Evolutionary conservation across 2,797 vertebrate genomes (phyloP), one percentile per base, ranked within the genome.

Genomic region (Acrossocheilus wenchowensis): DNA sequence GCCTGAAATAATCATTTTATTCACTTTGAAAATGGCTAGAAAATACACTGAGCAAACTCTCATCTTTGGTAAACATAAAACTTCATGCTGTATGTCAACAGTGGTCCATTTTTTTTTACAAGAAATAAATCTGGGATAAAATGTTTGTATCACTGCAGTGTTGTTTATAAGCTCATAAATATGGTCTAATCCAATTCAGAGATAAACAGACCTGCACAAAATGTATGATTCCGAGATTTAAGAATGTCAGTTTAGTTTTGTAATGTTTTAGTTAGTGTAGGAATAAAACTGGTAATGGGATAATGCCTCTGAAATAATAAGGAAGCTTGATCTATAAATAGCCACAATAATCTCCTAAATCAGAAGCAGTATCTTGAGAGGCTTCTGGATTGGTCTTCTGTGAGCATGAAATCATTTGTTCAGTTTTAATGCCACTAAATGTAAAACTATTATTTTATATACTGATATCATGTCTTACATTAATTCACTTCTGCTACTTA

Each of bases 271-370:
- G 45, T 52, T 39, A 39, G 7, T n/a, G 6, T 39, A 78, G 5
- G 11, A 52, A 39, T 39, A 34, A 69, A 52, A 39, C 30, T 17
- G 48, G 5, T 30, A 4, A 19, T 71, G 39, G 17, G 11, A 1
- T 50, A 5, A 64, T 64, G n/a, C 23, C 26, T 50, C 14, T 50
- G n/a, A 64, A 39, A 54, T 23, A 77, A 83, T 19, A 69, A 41
- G 15, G 26, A 41, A 52, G n/a, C 48, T 43, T 41, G 50, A 78
- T 79, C n/a, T 79, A 85, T 79, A 78, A 69, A 78, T 45, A 85
- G 83, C 11, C 17, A 6, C 11, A 71, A 79, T 60, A 71, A 79
- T 85, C 75, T 71, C 0, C 17, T 85, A 77, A 75, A 69, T 71
- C 1, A 19, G 26, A 34, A 36, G 39, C 1, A 1, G 26, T 9